Base-by-base conservation (phyloP, 2,888 invertebrate species). In the Conomelus anceps region DNA sequence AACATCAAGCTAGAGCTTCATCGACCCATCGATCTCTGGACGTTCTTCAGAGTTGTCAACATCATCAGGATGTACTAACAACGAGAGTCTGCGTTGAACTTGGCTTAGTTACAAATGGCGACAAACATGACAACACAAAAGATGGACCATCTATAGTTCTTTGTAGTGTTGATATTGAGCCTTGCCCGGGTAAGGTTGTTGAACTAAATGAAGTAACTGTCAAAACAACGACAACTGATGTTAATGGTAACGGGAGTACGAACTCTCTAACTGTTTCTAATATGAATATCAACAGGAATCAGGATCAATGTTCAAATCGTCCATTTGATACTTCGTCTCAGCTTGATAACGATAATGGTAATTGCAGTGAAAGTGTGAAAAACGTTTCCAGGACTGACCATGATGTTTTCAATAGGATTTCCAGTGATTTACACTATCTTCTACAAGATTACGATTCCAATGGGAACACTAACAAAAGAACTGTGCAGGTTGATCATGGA, bases 131-230 rank as follows among this genome's bases (percentile, higher is more conserved):
- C 22, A 22, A 24, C 0, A 88, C 88, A 13, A 91, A 91, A 1
- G 91, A 92, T 88, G 89, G 91, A 0, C 92, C 92, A 11, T 91
- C 92, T 1, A 92, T 92, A 20, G 91, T 92, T 17, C 90, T 92
- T 22, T 93, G 92, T 89, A 92, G 92, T 89, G 92, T 92, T 17
- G 92, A 92, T 29, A 92, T 93, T 22, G 92, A 92, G 90, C 92
- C 92, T 0, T 91, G 91, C 41, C 90, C 90, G 13, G 90, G 90
- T 22, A 90, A 90, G 23, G 88, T 91, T 22, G 88, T 91, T 22
- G 91, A 91, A 90, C 85, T 91, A 23, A 90, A 91, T 41, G 92
- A 92, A 89, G 90, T 90, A n/a, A 90, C 89, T 7, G 92, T 91
- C 29, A 63, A 63, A 63, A 63, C 63, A 63, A 91, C 91, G 84